Evolutionary conservation across 2,113 vertebrate genomes (phyloP).

Genomic region (Phocoena sinus): DNA sequence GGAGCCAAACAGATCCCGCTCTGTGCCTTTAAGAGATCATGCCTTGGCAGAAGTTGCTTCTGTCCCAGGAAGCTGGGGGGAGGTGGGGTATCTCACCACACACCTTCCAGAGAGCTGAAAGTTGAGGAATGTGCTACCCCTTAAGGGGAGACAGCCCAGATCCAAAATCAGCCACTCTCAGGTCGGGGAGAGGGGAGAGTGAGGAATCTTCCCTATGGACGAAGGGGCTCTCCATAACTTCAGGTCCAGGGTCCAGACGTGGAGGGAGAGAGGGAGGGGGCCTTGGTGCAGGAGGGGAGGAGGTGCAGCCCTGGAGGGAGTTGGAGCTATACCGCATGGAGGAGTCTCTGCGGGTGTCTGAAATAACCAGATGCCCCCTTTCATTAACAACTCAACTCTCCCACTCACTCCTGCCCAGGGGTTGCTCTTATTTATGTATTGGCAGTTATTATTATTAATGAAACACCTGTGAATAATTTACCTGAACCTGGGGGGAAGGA

Average conservation of each 20-base stretch:
- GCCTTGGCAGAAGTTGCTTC: background rate
- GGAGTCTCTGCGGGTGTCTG: background rate
- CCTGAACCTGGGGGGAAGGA: conserved; percentile 56
- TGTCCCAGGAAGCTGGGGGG: background rate
- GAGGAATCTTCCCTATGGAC: background rate
- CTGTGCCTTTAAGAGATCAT: conserved; percentile 47
- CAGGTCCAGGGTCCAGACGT: background rate
- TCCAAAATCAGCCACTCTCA: background rate
- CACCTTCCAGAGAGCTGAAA: background rate
- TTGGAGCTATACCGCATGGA: too few relatives aligned
- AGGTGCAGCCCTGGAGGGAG: background rate
- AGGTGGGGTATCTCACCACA: background rate
- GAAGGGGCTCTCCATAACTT: background rate
- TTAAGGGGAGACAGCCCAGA: background rate
- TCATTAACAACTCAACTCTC: background rate
- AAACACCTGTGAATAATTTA: conserved; percentile 42
- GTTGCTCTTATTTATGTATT: conserved; percentile 52
- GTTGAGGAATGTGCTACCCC: background rate
- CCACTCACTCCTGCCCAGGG: background rate
- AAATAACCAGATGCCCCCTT: conserved; percentile 10
- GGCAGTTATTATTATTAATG: conserved; percentile 61
- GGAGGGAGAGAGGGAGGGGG: background rate
- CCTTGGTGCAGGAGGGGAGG: fast-evolving
- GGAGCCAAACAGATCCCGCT: conserved; percentile 24
- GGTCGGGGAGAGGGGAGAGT: background rate